These are phyloP conservation scores for Sternotherus odoratus DNA, from an alignment of 2,797 vertebrate species.

Conservation along the genomic window DNA sequence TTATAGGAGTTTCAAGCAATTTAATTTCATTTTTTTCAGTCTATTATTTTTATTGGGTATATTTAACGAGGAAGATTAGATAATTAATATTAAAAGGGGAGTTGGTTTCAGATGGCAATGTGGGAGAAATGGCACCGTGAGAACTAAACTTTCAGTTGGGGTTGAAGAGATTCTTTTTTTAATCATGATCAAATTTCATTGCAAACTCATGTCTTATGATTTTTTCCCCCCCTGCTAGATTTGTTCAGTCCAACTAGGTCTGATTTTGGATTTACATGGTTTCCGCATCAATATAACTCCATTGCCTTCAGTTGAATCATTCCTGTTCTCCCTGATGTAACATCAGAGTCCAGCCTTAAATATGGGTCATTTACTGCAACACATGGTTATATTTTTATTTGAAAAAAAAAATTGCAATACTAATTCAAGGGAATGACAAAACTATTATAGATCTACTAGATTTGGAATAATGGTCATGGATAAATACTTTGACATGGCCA, in stretches of 20 bases:
- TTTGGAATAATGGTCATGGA: not conserved
- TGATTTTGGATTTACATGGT: not conserved
- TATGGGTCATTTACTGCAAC: not conserved
- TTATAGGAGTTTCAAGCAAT: not conserved
- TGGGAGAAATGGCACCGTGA: not conserved
- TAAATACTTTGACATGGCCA: not conserved
- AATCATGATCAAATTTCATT: not conserved
- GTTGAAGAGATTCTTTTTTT: not conserved
- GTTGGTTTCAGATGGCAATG: not conserved
- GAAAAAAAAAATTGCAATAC: not conserved
- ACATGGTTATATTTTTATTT: constrained; percentile 29
- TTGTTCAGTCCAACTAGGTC: not conserved
- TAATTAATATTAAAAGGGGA: not conserved
- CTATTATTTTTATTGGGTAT: not conserved
- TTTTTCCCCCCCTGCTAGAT: not conserved
- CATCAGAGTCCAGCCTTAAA: not conserved
- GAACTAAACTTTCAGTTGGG: not conserved
- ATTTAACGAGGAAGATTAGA: not conserved
- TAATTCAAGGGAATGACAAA: not conserved
- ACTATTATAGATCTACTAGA: not conserved
- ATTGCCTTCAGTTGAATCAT: not conserved
- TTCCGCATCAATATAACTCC: not conserved
- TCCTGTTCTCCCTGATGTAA: not conserved
- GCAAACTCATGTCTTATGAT: not conserved
- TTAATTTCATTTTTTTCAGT: not conserved